Conservation (phyloP, 53 echinoderm and acorn worm genomes). For the Holothuria scabra region DNA sequence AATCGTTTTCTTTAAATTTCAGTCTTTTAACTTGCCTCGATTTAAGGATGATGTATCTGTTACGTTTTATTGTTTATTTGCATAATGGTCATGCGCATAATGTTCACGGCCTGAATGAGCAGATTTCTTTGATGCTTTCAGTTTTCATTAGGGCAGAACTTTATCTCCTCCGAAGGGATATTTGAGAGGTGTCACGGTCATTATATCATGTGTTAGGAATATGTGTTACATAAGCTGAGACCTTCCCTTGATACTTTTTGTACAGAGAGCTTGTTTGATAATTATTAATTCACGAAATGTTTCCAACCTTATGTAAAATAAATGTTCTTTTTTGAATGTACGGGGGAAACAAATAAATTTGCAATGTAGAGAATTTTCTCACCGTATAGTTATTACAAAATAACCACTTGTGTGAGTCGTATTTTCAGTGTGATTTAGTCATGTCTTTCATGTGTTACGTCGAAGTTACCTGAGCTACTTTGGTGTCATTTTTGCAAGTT, state of each 20-base stretch:
- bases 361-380: constrained; percentile 42
- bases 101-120: too few relatives aligned
- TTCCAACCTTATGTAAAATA: constrained; percentile 46
- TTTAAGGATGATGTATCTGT: too few relatives aligned
- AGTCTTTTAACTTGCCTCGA: too few relatives aligned
- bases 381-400: neutral
- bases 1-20: too few relatives aligned
- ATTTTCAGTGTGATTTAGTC: neutral
- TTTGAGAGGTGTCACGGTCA: neutral
- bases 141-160: too few relatives aligned
- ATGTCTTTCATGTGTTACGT: too few relatives aligned
- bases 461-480: too few relatives aligned
- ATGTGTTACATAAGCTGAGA: constrained; percentile 9
- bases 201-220: constrained; percentile 19
- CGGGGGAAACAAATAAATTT: constrained; percentile 52
- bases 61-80: too few relatives aligned
- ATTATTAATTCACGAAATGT: constrained; percentile 34
- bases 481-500: too few relatives aligned
- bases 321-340: constrained; percentile 55
- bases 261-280: constrained; percentile 60
- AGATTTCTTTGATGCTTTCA: too few relatives aligned
- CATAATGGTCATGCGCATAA: too few relatives aligned
- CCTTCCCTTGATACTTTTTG: constrained; percentile 26
- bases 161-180: too few relatives aligned
- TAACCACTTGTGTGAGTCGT: neutral